Conservation (phyloP, 2,113 vertebrate species). For the Pseudolaguvia tuberculata region DNA sequence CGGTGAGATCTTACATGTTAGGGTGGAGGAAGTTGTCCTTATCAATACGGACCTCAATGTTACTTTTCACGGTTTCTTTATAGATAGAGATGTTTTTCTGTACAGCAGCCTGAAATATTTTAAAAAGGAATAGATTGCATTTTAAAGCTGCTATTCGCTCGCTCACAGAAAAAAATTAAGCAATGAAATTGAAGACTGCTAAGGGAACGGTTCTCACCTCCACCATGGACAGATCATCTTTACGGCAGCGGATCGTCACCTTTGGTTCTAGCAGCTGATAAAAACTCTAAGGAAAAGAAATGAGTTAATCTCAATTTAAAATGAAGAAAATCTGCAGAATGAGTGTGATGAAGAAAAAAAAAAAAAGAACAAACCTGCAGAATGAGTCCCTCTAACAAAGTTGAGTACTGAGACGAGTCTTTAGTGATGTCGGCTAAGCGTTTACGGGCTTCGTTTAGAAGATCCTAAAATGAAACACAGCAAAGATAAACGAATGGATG, state of each 20-base stretch:
- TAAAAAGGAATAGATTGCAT: no score
- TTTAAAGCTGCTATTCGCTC: no score
- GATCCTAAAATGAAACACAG: constrained; percentile 71
- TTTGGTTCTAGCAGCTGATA: constrained; percentile 88
- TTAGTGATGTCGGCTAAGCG: constrained; percentile 79
- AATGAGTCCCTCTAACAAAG: constrained; percentile 84
- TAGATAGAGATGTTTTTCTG: constrained; percentile 86
- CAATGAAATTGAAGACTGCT: no score
- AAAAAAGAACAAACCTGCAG: constrained; percentile 76
- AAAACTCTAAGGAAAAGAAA: constrained; percentile 75
- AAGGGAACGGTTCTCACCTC: no score
- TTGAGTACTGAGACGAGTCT: constrained; percentile 77
- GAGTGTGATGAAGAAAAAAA: no score
- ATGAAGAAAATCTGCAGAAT: no score
- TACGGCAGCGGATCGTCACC: constrained; percentile 85
- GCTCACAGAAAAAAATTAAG: no score
- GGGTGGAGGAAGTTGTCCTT: constrained; percentile 82
- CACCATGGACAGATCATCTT: constrained; percentile 81
- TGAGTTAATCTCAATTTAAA: background rate
- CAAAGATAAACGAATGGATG: background rate
- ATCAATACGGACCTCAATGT: constrained; percentile 84
- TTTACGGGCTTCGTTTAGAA: constrained; percentile 84
- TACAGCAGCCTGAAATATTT: constrained; percentile 73
- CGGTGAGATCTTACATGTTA: no score
- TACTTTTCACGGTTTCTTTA: constrained; percentile 82